Evolutionary conservation across 1,140 invertebrate genomes (phyloP).

Genomic region (Eumaeus atala): DNA sequence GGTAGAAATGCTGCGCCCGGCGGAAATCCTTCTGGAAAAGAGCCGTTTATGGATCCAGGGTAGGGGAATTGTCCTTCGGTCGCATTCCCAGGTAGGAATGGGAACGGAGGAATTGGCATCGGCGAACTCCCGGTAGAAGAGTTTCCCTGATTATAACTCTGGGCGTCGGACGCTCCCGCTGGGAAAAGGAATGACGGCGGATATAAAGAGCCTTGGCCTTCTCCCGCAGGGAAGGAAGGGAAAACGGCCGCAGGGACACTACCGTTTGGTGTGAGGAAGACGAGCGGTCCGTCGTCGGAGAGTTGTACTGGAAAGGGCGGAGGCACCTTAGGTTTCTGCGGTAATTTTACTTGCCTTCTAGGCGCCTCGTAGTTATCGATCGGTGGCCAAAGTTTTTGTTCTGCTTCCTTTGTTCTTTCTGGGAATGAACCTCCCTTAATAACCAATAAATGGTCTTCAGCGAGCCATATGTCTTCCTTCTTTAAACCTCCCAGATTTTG

Average conservation of each 20-base stretch:
- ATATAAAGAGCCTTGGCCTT: slow-evolving; percentile 76
- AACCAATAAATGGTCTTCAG: slow-evolving; percentile 90
- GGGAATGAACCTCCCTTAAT: slow-evolving; percentile 84
- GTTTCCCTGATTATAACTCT: slow-evolving; percentile 76
- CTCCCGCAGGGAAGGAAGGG: slow-evolving; percentile 69
- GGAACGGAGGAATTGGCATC: slow-evolving; percentile 76
- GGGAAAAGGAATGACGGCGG: slow-evolving; percentile 74
- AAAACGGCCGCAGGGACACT: slow-evolving; percentile 71
- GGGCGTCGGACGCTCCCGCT: slow-evolving; percentile 68
- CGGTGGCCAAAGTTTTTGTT: slow-evolving; percentile 78
- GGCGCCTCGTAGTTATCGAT: slow-evolving; percentile 89
- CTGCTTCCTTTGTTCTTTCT: slow-evolving; percentile 62
- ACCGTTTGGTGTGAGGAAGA: slow-evolving; percentile 80
- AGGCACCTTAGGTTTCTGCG: slow-evolving; percentile 82
- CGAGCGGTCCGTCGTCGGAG: slow-evolving; percentile 83
- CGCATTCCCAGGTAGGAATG: slow-evolving; percentile 74
- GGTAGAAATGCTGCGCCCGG: slow-evolving; percentile 82
- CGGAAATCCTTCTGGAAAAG: slow-evolving; percentile 75
- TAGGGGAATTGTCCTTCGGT: slow-evolving; percentile 75
- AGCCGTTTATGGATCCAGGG: slow-evolving; percentile 73
- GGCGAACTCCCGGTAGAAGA: slow-evolving; percentile 76
- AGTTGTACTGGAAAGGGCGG: slow-evolving; percentile 92
- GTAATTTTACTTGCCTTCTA: slow-evolving; percentile 85
- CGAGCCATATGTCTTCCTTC: slow-evolving; percentile 90
- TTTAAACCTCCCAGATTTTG: slow-evolving; percentile 87